Conservation (phyloP, 2,888 invertebrate genomes). For the Cancer borealis region DNA sequence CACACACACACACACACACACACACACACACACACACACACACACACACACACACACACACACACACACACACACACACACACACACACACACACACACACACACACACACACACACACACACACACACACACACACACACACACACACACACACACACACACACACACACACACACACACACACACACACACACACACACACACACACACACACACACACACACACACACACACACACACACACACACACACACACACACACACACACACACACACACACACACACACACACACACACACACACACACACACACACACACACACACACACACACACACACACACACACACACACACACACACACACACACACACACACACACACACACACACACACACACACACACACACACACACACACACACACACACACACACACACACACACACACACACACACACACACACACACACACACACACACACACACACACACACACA, state of each 20-base stretch:
- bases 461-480: background rate
- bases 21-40: background rate
- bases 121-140: background rate
- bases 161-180: constrained; percentile 9
- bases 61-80: constrained; percentile 31
- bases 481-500: background rate
- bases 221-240: background rate
- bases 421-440: background rate
- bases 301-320: constrained; percentile 31
- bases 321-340: too few relatives aligned
- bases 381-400: background rate
- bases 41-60: background rate
- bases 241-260: background rate
- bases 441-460: constrained; percentile 28
- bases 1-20: background rate
- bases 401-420: constrained; percentile 9
- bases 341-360: constrained; percentile 20
- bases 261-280: background rate
- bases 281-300: background rate
- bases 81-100: too few relatives aligned
- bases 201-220: constrained; percentile 28
- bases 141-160: background rate
- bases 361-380: background rate
- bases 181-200: background rate
- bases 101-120: constrained; percentile 20